A percentile compares a stretch with the other conserved stretches of the same genome.
Conservation (phyloP, 2,888 invertebrate genomes). For the Fragum whitleyi region DNA sequence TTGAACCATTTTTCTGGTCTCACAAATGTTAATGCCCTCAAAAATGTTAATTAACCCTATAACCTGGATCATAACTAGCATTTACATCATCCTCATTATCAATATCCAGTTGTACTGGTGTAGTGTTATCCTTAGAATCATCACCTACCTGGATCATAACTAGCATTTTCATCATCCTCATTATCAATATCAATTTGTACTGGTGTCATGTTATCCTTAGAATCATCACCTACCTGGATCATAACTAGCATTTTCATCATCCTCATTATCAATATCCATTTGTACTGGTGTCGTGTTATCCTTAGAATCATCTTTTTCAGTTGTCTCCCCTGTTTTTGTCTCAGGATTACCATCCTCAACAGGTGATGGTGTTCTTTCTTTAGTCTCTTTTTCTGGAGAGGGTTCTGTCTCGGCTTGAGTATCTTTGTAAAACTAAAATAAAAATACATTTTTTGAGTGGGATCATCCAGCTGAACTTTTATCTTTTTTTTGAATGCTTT, state of each 20-base stretch:
- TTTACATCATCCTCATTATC: background rate
- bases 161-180: background rate
- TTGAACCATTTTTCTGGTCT: no score
- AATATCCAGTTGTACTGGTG: slow-evolving; percentile 9
- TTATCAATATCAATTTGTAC: slow-evolving; percentile 13
- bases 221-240: slow-evolving; percentile 12
- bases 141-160: slow-evolving; percentile 9
- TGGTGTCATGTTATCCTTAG: background rate
- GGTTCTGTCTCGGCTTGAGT: slow-evolving; percentile 86
- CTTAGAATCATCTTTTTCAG: slow-evolving; percentile 1
- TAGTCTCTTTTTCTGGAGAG: slow-evolving; percentile 50
- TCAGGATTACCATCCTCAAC: background rate
- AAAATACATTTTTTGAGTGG: no score
- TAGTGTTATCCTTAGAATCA: background rate
- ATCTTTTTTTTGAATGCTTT: no score
- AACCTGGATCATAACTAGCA: slow-evolving; percentile 3
- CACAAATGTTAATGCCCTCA: no score
- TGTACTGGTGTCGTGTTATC: slow-evolving; percentile 18
- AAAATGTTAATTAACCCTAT: no score
- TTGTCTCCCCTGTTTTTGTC: background rate
- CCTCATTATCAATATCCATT: slow-evolving; percentile 18
- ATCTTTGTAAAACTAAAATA: slow-evolving; percentile 93
- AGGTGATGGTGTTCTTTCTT: slow-evolving; percentile 49
- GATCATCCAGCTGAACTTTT: no score
- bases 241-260: slow-evolving; percentile 2